These are phyloP conservation scores for Hirtodrosophila cameraria DNA, from an alignment of 2,888 invertebrate species.

Conservation along the genomic window DNA sequence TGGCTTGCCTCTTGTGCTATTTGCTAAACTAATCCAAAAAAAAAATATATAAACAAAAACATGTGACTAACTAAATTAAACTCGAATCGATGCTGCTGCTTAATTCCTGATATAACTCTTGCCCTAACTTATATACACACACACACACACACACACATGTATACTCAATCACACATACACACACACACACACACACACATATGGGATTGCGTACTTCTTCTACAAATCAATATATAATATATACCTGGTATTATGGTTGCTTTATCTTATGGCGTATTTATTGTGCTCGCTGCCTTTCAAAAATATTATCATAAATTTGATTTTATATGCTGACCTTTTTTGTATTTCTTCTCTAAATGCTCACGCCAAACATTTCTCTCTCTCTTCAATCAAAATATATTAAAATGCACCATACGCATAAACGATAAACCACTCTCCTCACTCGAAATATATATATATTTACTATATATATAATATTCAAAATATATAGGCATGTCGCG, in stretches of 20 bases:
- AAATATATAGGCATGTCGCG: conserved; percentile 90
- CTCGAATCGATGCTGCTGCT: conserved; percentile 41
- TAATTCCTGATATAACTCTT: conserved; percentile 46
- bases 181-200: conserved; percentile 41
- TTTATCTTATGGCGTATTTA: conserved; percentile 56
- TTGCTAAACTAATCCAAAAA: conserved; percentile 17
- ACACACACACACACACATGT: conserved; percentile 23
- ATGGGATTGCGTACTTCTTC: conserved; percentile 77
- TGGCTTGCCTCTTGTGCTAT: conserved; percentile 70
- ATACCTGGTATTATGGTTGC: conserved; percentile 70
- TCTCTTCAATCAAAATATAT: conserved; percentile 26
- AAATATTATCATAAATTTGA: conserved; percentile 43
- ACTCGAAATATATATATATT: conserved; percentile 39
- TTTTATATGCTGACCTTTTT: conserved; percentile 59
- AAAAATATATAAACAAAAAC: conserved; percentile 35
- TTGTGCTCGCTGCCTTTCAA: conserved; percentile 63
- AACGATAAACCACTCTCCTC: conserved; percentile 23
- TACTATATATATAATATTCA: too few relatives aligned
- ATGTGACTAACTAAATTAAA: conserved; percentile 59
- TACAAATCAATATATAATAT: conserved; percentile 30
- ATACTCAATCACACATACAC: conserved; percentile 38
- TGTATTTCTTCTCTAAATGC: conserved; percentile 56
- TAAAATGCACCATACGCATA: conserved; percentile 43
- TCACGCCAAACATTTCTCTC: conserved; percentile 55
- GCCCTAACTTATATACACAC: conserved; percentile 38